phyloP scores from a whole-genome alignment of 2,888 invertebrate genomes.

The Trisateles emortualis region DNA sequence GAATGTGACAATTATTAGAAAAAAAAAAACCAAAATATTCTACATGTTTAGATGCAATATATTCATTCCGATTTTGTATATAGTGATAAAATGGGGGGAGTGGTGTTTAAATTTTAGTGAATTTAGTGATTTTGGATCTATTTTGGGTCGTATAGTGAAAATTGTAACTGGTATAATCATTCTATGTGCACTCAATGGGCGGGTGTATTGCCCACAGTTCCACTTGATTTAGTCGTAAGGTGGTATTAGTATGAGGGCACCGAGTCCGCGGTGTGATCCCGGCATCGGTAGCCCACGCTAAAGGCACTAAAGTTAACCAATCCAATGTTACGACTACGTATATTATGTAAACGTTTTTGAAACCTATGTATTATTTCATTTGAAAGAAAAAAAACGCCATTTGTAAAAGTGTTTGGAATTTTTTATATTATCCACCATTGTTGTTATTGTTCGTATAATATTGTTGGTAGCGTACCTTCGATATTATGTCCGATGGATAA shows the following conservation, averaged over 20 bases:
- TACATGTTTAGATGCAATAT: constrained; percentile 32
- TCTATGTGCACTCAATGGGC: constrained; percentile 62
- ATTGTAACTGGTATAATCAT: constrained; percentile 64
- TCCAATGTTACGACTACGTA: constrained; percentile 54
- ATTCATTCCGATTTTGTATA: constrained; percentile 66
- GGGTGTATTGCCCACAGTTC: constrained; percentile 60
- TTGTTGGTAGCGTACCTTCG: constrained; percentile 63
- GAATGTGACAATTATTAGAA: constrained; percentile 28
- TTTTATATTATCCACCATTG: constrained; percentile 71
- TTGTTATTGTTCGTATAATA: constrained; percentile 75
- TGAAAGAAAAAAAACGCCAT: constrained; percentile 62
- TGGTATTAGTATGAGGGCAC: constrained; percentile 55
- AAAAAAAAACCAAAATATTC: constrained; percentile 23
- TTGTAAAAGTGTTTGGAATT: constrained; percentile 65
- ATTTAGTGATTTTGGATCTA: constrained; percentile 63
- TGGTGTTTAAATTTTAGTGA: constrained; percentile 65
- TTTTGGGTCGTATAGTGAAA: constrained; percentile 65
- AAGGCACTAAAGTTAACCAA: constrained; percentile 56
- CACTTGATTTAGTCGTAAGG: constrained; percentile 71
- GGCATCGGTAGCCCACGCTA: constrained; percentile 31
- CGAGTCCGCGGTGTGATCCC: neutral
- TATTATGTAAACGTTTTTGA: constrained; percentile 59
- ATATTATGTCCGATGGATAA: constrained; percentile 61
- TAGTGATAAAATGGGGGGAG: constrained; percentile 43
- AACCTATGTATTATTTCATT: constrained; percentile 57